Conservation (phyloP, 2,113 vertebrate species). For the Chloropsis cyanopogon region DNA sequence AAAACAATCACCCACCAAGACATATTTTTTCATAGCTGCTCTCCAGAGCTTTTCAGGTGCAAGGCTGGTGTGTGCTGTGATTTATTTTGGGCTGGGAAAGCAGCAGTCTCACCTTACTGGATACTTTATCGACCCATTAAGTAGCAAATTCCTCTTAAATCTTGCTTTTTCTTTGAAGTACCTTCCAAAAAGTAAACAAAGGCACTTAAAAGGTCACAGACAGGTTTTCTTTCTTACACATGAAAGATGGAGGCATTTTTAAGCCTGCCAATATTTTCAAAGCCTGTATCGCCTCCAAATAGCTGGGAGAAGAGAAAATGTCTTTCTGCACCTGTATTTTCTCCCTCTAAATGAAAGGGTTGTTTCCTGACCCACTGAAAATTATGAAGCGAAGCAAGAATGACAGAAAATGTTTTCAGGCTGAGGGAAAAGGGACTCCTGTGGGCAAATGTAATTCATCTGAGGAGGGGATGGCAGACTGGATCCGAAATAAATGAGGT, state of each 20-base stretch:
- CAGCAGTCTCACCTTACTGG: neutral
- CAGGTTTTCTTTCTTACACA: neutral
- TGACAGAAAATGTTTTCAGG: neutral
- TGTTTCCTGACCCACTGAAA: neutral
- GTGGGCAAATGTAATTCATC: neutral
- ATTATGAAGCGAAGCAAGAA: neutral
- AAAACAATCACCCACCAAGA: neutral
- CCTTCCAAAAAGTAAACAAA: slow-evolving; percentile 4
- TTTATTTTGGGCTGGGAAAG: neutral
- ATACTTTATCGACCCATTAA: neutral
- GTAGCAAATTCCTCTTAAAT: neutral
- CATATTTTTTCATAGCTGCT: neutral
- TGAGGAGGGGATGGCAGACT: neutral
- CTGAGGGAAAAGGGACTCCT: neutral
- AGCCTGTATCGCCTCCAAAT: neutral
- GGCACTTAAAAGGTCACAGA: neutral
- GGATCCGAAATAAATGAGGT: neutral
- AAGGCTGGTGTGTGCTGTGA: neutral
- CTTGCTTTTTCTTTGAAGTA: neutral
- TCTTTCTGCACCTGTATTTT: neutral
- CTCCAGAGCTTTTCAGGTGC: neutral
- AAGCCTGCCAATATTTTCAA: neutral
- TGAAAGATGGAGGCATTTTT: neutral
- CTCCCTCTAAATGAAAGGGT: neutral
- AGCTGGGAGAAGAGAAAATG: neutral